A percentile compares a stretch with the other conserved stretches of the same genome.
Evolutionary conservation across 1,140 invertebrate genomes (phyloP).

Genomic region (Teleogryllus occipitalis): DNA sequence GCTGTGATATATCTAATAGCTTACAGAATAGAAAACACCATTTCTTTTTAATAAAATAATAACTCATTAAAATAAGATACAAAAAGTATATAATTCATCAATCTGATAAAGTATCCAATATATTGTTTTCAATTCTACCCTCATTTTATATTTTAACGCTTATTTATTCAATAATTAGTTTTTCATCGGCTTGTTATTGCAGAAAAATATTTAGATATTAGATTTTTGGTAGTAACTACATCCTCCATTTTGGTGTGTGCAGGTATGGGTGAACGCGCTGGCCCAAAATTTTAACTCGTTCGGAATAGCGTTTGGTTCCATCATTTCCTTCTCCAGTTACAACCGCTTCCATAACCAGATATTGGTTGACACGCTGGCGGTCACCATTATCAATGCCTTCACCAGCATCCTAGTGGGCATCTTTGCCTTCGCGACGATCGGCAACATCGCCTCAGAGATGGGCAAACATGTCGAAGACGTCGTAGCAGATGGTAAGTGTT

Average conservation of each 20-base stretch:
- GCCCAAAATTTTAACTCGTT: constrained; percentile 91
- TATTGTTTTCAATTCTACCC: background rate
- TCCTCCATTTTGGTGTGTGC: constrained; percentile 23
- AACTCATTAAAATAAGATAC: background rate
- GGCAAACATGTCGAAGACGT: constrained; percentile 67
- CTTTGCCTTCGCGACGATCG: constrained; percentile 80
- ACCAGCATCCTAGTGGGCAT: constrained; percentile 79
- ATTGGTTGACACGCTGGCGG: constrained; percentile 71
- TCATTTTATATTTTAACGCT: background rate
- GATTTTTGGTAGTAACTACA: background rate
- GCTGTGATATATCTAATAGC: too few relatives aligned
- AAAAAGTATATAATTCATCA: background rate
- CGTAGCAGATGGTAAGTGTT: constrained; percentile 67
- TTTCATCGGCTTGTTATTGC: background rate
- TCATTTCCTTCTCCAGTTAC: constrained; percentile 92
- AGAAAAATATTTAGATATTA: background rate
- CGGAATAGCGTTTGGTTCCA: constrained; percentile 82
- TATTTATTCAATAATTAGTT: background rate
- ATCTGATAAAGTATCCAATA: background rate
- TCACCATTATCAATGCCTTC: constrained; percentile 71
- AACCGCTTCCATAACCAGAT: constrained; percentile 88
- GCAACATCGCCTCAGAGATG: constrained; percentile 75
- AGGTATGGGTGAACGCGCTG: constrained; percentile 86
- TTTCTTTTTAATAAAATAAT: too few relatives aligned
- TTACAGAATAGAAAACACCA: too few relatives aligned